These are phyloP conservation scores for Paratilapia polleni DNA, from an alignment of 2,113 vertebrate genomes.

Conservation along the genomic window DNA sequence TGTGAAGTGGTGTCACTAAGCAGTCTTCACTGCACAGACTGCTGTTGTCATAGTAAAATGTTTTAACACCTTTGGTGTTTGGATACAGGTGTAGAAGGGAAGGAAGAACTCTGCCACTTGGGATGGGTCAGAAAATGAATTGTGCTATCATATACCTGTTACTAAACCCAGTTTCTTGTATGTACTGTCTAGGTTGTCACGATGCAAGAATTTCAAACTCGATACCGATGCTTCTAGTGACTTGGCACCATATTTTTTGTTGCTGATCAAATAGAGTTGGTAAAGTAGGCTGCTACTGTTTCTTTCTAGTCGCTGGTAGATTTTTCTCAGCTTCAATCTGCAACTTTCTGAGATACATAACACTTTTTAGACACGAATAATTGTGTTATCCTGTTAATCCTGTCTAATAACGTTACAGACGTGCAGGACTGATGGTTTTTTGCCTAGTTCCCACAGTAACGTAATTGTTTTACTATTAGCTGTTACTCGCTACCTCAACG, in stretches of 20 bases:
- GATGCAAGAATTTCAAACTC: not conserved
- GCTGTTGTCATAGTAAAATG: not conserved
- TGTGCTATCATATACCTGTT: not conserved
- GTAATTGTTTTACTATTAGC: not conserved
- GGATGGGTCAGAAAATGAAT: not conserved
- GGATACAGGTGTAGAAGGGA: not conserved
- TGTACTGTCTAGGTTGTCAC: not conserved
- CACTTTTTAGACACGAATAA: not conserved
- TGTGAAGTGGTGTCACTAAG: slow-evolving; percentile 21
- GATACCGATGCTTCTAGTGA: not conserved
- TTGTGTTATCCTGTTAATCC: not conserved
- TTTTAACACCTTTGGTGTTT: not conserved
- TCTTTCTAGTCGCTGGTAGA: not conserved
- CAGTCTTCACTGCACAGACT: not conserved
- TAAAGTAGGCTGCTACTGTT: not conserved
- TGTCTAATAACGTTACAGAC: too few relatives aligned
- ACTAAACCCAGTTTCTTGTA: not conserved
- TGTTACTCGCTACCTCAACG: not conserved
- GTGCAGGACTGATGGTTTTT: not conserved
- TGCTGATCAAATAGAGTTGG: not conserved
- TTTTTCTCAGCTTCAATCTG: not conserved
- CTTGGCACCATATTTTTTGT: not conserved
- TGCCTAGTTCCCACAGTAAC: not conserved
- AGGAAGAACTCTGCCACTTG: not conserved
- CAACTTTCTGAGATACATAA: not conserved